A percentile compares a stretch with the other conserved stretches of the same genome.
Conservation (phyloP, 2,797 vertebrate species). For the Tangara arthus region DNA sequence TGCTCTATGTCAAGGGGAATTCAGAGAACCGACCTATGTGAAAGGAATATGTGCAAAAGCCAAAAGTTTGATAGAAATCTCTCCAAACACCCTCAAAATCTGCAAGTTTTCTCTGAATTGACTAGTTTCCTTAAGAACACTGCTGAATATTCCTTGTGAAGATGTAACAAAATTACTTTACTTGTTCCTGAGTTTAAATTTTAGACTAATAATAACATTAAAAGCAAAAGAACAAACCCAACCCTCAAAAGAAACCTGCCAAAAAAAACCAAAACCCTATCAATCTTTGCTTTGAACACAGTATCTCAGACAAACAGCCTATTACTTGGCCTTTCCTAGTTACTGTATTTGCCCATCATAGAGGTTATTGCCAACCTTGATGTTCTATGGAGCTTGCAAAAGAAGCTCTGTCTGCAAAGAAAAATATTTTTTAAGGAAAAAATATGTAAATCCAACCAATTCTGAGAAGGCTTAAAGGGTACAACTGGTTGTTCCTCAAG, state of each 20-base stretch:
- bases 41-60: background rate
- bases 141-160: background rate
- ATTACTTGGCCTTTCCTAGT: background rate
- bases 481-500: background rate
- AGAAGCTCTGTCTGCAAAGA: background rate
- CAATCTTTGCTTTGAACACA: background rate
- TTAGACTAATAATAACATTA: background rate
- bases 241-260: background rate
- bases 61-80: background rate
- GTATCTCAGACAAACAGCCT: background rate
- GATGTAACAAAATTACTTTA: background rate
- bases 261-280: fast-evolving
- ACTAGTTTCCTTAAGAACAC: background rate
- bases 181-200: background rate
- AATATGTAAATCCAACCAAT: fast-evolving
- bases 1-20: background rate
- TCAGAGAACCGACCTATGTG: background rate
- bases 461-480: background rate
- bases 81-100: background rate
- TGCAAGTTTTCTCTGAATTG: background rate
- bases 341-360: background rate
- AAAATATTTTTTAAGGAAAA: background rate
- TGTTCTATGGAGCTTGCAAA: background rate
- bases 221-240: background rate
- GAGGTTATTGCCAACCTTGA: background rate